Percentiles rank a stretch among this genome's conserved stretches.
Evolutionary conservation across 53 echinoderm and acorn worm species (phyloP).

Genomic region (Temnopleurus reevesii): DNA sequence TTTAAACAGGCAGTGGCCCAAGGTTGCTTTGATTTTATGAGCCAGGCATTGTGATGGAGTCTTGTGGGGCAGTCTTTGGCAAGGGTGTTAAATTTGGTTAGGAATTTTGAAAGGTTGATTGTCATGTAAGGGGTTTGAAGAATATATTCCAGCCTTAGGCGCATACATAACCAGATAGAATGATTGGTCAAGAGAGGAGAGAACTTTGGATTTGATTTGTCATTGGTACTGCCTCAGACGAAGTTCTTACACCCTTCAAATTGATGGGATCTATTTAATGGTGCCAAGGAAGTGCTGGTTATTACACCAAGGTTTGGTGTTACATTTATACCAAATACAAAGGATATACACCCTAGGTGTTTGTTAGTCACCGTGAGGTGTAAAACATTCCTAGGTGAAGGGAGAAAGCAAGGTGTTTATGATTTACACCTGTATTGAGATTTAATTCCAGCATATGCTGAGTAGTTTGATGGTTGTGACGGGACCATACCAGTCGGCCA

Average conservation of each 20-base stretch:
- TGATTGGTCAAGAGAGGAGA: not conserved
- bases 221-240: not conserved
- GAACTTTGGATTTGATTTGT: not conserved
- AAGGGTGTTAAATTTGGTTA: not conserved
- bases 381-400: not conserved
- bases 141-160: not conserved
- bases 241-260: not conserved
- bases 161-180: not conserved
- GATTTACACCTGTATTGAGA: not conserved
- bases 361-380: not conserved
- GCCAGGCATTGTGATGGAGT: not conserved
- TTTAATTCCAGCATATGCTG: not conserved
- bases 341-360: not conserved
- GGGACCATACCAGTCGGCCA: not conserved
- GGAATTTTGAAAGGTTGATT: not conserved
- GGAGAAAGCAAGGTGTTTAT: not conserved
- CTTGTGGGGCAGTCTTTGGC: not conserved
- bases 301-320: not conserved
- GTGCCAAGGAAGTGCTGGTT: not conserved
- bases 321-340: not conserved
- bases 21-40: conserved; percentile 3
- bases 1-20: not conserved
- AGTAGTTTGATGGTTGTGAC: not conserved
- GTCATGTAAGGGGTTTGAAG: not conserved
- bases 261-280: not conserved